These are phyloP conservation scores for Tipula unca DNA, from an alignment of 2,888 invertebrate genomes.

Conservation along the genomic window DNA sequence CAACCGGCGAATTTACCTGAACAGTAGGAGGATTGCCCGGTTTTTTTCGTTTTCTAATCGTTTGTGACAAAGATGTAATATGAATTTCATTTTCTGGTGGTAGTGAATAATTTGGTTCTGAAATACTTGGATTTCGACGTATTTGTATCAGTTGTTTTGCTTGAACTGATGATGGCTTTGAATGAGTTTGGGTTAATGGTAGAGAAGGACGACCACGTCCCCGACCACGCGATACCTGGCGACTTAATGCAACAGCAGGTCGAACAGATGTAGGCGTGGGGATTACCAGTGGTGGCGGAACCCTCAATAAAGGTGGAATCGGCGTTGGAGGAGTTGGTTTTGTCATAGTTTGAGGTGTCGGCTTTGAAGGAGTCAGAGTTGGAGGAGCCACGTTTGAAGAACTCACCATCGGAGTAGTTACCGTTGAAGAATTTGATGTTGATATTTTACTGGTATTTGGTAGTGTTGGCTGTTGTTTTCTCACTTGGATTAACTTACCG, in stretches of 20 bases:
- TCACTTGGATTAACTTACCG: constrained; percentile 42
- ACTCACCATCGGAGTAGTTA: not conserved
- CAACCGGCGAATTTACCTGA: constrained; percentile 32
- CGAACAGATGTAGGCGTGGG: constrained; percentile 26
- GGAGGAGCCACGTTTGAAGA: not conserved
- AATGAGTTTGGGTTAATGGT: constrained; percentile 24
- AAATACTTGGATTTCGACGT: not conserved
- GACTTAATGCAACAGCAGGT: not conserved
- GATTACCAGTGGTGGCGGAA: constrained; percentile 27
- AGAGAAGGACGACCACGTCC: not conserved
- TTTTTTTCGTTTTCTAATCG: not conserved
- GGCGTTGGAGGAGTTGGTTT: not conserved
- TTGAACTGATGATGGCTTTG: constrained; percentile 20
- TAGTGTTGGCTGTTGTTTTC: constrained; percentile 32
- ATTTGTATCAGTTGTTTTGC: not conserved
- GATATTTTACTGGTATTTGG: constrained; percentile 18
- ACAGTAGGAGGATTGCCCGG: not conserved
- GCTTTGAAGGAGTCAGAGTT: not conserved
- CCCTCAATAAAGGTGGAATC: not conserved
- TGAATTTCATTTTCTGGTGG: not conserved
- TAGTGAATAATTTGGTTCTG: not conserved
- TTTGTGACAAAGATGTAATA: not conserved
- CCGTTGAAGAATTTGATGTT: not conserved
- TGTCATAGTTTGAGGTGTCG: not conserved
- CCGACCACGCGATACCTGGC: not conserved